Base-by-base conservation (phyloP, 2,797 vertebrate genomes). In the Phrynocephalus guinanensis region DNA sequence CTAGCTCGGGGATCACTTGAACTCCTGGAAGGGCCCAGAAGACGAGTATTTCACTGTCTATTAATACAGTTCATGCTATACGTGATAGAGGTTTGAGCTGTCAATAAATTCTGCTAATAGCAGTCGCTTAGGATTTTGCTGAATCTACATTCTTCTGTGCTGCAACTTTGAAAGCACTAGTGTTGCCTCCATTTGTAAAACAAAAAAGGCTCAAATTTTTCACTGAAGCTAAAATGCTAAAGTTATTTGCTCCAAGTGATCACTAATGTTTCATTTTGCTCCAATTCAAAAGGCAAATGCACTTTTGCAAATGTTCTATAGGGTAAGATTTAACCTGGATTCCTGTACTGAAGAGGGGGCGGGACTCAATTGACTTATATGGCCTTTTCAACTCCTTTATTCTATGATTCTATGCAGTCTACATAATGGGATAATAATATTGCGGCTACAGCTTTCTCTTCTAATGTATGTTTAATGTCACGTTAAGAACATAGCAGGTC, bases 11-110 rank as follows among this genome's bases (percentile, higher is more conserved):
- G 73, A 83, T 88, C 86, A 63, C 1, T 24, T 85, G 87, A 91
- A 92, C 79, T 80, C 85, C 76, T 84, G 93, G 82, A 78, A 66
- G 84, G 93, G 38, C 80, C 86, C 1, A 67, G 85, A 88, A 82
- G 77, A 71, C 76, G 70, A 80, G 0, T 72, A 79, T 76, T 87
- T 93, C 86, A 28, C 0, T 86, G 87, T 80, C 56, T 89, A 38
- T 68, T 89, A 86, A 82, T 80, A 83, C 0, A 94, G 85, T 72
- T 84, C 38, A 7, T 11, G 75, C 24, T 73, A 70, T 72, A 67
- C 71, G 73, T 60, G 79, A 90, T 56, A 90, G 44, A 83, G 56
- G 70, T 83, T 72, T 52, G 24, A 52, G 13, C 44, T 75, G n/a
- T 6, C 77, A 79, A 1, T 44, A 68, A 86, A 33, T 90, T 93